Evolutionary conservation across 2,113 vertebrate genomes (phyloP).

Genomic region (Nothoprocta pentlandii): DNA sequence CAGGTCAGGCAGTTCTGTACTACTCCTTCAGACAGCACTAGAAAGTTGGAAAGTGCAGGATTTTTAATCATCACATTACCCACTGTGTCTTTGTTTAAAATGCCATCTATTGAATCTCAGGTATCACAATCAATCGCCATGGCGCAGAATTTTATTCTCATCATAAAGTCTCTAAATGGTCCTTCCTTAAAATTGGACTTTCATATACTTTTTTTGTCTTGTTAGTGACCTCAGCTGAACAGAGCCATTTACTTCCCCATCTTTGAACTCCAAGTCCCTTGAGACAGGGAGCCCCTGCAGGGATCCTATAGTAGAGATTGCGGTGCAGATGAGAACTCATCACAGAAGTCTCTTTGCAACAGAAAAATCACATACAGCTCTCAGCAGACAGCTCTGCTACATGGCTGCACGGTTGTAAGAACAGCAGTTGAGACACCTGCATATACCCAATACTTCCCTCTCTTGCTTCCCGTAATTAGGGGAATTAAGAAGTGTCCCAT

Average conservation of each 20-base stretch:
- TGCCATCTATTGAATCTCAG: background rate
- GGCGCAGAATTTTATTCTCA: background rate
- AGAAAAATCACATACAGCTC: rapidly evolving
- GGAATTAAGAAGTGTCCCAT: background rate
- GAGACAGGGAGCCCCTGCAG: background rate
- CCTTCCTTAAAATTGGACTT: background rate
- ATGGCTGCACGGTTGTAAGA: background rate
- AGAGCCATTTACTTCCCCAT: background rate
- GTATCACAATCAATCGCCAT: background rate
- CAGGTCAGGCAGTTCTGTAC: rapidly evolving
- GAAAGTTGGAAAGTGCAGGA: background rate
- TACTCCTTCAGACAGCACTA: background rate
- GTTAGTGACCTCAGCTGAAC: background rate
- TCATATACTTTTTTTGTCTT: background rate
- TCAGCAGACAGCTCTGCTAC: background rate
- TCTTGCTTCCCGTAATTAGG: background rate
- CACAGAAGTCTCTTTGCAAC: rapidly evolving
- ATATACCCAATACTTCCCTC: background rate
- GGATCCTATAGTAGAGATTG: background rate
- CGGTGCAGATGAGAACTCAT: background rate
- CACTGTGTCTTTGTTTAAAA: background rate
- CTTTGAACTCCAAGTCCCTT: background rate
- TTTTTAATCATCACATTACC: background rate
- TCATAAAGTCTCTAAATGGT: background rate
- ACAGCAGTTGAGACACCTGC: background rate